Evolutionary conservation across 1,140 invertebrate genomes (phyloP).

Genomic region (Diabrotica virgifera): DNA sequence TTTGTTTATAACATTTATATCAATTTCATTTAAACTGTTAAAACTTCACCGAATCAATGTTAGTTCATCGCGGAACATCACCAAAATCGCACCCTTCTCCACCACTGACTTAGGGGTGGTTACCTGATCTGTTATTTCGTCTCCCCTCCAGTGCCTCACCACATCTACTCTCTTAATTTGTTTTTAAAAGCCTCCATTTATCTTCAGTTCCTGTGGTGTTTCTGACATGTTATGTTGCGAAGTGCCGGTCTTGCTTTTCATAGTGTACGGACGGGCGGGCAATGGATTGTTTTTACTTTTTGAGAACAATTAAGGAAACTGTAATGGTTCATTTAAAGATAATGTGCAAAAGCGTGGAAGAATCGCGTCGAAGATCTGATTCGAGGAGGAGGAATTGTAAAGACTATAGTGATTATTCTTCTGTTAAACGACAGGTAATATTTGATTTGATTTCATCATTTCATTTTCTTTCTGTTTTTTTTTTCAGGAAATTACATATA

Average conservation of each 20-base stretch:
- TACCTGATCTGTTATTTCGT: background rate
- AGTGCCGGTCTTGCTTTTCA: background rate
- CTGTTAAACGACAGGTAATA: too few relatives aligned
- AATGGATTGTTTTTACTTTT: background rate
- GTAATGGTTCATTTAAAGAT: background rate
- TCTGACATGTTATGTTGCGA: background rate
- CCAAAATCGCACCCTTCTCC: background rate
- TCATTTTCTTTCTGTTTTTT: too few relatives aligned
- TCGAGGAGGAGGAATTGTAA: too few relatives aligned
- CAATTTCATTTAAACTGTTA: too few relatives aligned
- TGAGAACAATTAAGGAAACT: background rate
- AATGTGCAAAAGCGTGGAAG: too few relatives aligned
- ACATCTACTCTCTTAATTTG: background rate
- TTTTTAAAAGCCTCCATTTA: slow-evolving; percentile 1
- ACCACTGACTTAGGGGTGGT: slow-evolving; percentile 1
- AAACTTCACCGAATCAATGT: too few relatives aligned
- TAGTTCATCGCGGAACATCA: background rate
- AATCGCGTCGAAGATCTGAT: too few relatives aligned
- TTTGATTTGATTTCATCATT: too few relatives aligned
- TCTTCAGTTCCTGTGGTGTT: background rate
- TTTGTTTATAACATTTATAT: too few relatives aligned
- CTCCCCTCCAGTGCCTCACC: background rate
- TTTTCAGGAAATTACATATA: too few relatives aligned
- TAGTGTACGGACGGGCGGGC: background rate
- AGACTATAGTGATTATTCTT: too few relatives aligned